phyloP scores from a whole-genome alignment of 2,797 vertebrate genomes.

The Helicolenus hilgendorfi region DNA sequence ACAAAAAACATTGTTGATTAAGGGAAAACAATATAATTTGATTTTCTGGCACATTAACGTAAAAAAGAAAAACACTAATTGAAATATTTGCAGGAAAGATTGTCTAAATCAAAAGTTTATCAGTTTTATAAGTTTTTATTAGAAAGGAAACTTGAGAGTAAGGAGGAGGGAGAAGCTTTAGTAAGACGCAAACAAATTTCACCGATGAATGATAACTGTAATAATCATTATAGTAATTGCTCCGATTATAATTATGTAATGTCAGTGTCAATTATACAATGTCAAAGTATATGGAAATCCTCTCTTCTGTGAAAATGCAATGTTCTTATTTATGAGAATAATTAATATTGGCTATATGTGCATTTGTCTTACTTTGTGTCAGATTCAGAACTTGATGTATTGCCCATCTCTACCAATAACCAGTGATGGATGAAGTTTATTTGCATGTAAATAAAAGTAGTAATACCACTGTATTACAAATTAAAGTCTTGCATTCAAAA shows the following conservation, averaged over 20 bases:
- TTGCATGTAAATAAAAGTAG: too few relatives aligned
- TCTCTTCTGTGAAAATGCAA: neutral
- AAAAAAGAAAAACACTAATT: neutral
- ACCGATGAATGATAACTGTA: conserved; percentile 2
- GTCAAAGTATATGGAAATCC: neutral
- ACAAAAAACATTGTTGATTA: neutral
- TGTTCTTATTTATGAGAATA: neutral
- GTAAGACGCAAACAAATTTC: neutral
- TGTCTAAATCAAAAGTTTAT: neutral
- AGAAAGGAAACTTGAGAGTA: neutral
- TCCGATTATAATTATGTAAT: neutral
- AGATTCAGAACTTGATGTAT: neutral
- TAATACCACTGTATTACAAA: too few relatives aligned
- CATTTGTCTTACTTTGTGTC: neutral
- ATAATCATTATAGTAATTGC: conserved; percentile 2
- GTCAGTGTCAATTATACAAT: neutral
- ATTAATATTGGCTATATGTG: neutral
- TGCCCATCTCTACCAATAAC: neutral
- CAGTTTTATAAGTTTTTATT: too few relatives aligned
- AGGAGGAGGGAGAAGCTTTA: neutral
- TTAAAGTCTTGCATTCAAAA: too few relatives aligned
- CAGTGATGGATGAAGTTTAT: too few relatives aligned
- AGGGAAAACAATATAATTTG: neutral
- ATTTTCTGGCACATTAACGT: neutral
- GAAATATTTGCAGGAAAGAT: neutral